A percentile compares a stretch with the other conserved stretches of the same genome.
Evolutionary conservation across 53 echinoderm and acorn worm species (phyloP).

Genomic region (Patiria pectinifera): DNA sequence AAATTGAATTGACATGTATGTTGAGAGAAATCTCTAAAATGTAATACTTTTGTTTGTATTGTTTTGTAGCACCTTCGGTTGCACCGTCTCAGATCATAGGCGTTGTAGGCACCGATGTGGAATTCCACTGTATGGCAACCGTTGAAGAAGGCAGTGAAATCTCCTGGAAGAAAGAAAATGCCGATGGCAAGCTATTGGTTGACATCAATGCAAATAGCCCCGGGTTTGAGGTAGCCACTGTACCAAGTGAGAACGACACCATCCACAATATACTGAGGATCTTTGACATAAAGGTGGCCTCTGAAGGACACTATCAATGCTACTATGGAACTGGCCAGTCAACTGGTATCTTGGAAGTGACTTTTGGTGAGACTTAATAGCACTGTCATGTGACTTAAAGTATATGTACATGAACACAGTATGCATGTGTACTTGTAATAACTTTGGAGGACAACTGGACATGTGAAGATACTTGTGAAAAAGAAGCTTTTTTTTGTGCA

Average conservation of each 20-base stretch:
- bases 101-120: neutral
- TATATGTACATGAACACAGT: too few species aligned
- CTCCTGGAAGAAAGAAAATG: neutral
- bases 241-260: neutral
- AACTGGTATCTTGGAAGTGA: neutral
- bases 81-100: neutral
- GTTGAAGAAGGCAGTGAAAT: neutral
- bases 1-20: too few species aligned
- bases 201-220: neutral
- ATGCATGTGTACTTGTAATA: too few species aligned
- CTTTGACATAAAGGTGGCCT: neutral
- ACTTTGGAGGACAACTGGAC: too few species aligned
- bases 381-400: too few species aligned
- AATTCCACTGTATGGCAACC: constrained; percentile 1
- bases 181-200: neutral
- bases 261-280: constrained; percentile 1
- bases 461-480: too few species aligned
- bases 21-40: neutral
- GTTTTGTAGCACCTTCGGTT: neutral
- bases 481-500: too few species aligned
- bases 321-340: neutral
- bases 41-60: neutral
- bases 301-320: constrained; percentile 16
- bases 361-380: constrained; percentile 9
- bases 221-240: too few species aligned